Evolutionary conservation across 2,113 vertebrate species (phyloP).

Genomic region (Sceloporus undulatus): DNA sequence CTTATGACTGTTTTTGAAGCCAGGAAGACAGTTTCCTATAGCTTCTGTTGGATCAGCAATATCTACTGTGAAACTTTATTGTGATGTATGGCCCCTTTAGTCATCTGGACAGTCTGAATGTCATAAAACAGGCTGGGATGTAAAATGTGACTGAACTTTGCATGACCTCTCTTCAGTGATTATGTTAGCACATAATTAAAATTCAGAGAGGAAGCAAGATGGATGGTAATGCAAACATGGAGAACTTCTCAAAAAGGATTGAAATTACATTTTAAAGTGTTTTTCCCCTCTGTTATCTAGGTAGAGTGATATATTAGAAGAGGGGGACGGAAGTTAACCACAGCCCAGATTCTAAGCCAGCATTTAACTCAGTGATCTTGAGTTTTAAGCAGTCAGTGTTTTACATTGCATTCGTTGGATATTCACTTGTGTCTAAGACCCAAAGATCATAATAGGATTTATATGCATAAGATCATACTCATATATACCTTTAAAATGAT

Average conservation of each 20-base stretch:
- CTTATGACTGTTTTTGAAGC: not conserved
- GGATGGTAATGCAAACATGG: slow-evolving; percentile 32
- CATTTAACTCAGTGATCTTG: not conserved
- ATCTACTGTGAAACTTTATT: not conserved
- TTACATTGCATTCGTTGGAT: not conserved
- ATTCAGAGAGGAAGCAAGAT: slow-evolving; percentile 42
- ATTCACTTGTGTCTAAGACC: not conserved
- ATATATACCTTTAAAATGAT: too few relatives aligned
- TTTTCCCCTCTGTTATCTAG: not conserved
- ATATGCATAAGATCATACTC: too few relatives aligned
- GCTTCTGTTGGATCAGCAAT: not conserved
- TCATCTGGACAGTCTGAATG: slow-evolving; percentile 37
- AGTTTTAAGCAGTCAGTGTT: not conserved
- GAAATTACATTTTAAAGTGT: not conserved
- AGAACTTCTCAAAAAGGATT: slow-evolving; percentile 30
- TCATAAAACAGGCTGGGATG: slow-evolving; percentile 52
- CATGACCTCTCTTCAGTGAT: slow-evolving; percentile 40
- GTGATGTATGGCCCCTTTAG: not conserved
- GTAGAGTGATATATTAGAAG: not conserved
- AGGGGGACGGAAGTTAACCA: not conserved
- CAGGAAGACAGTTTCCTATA: not conserved
- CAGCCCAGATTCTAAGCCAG: not conserved
- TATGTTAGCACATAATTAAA: slow-evolving; percentile 19
- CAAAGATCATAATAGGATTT: not conserved
- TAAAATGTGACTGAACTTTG: slow-evolving; percentile 53